phyloP scores from a whole-genome alignment of 2,888 invertebrate species.

The Liodrosophila aerea region DNA sequence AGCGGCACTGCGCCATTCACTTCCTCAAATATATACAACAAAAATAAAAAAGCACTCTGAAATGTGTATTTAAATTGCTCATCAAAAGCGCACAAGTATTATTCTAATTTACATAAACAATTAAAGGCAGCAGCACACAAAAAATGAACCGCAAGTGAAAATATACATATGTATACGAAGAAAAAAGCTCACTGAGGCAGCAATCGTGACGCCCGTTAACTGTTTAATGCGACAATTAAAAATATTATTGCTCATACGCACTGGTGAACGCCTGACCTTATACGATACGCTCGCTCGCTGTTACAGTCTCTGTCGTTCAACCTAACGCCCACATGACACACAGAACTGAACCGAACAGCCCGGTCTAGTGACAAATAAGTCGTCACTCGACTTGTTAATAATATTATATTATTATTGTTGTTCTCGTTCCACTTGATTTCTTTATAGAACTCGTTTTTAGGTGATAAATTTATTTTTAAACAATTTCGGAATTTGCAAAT shows the following conservation, averaged over 20 bases:
- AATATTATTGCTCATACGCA: conserved; percentile 67
- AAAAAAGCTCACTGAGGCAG: conserved; percentile 7
- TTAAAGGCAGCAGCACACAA: conserved; percentile 49
- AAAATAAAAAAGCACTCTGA: conserved; percentile 6
- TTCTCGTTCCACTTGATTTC: conserved; percentile 54
- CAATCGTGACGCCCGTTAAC: conserved; percentile 49
- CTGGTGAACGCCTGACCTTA: conserved; percentile 72
- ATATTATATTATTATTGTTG: conserved; percentile 27
- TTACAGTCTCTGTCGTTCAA: conserved; percentile 32
- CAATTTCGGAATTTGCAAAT: conserved; percentile 14
- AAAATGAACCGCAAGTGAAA: conserved; percentile 22
- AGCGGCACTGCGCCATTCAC: conserved; percentile 55
- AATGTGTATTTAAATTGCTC: conserved; percentile 60
- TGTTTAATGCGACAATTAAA: conserved; percentile 64
- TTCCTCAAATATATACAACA: conserved; percentile 50
- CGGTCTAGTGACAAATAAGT: conserved; percentile 65
- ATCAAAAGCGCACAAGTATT: conserved; percentile 43
- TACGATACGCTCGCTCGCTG: conserved; percentile 14
- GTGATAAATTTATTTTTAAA: conserved; percentile 24
- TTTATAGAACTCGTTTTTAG: conserved; percentile 57
- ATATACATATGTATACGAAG: too few relatives aligned
- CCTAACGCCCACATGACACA: conserved; percentile 56
- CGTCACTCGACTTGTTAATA: conserved; percentile 51
- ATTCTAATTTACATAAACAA: conserved; percentile 74
- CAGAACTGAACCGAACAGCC: conserved; percentile 18